Evolutionary conservation across 2,797 vertebrate genomes (phyloP).

Genomic region (Triplophysa bombifrons): DNA sequence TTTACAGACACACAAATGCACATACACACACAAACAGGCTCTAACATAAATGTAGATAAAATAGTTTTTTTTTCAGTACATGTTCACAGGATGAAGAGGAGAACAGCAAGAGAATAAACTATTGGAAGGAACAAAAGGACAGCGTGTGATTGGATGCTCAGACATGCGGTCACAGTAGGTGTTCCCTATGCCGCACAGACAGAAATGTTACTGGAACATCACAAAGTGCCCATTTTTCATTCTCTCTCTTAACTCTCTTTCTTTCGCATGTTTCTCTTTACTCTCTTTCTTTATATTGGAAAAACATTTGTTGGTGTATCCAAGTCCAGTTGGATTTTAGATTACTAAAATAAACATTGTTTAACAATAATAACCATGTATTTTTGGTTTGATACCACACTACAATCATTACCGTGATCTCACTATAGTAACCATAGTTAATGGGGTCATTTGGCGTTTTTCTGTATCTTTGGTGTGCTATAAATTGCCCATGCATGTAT

Average conservation of each 20-base stretch:
- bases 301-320: neutral
- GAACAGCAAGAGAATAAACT: neutral
- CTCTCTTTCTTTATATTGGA: neutral
- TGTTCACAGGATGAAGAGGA: neutral
- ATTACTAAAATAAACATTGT: no score
- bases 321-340: no score
- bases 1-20: neutral
- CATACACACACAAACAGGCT: neutral
- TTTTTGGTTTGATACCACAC: no score
- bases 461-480: no score
- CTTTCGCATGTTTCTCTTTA: neutral
- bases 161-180: slow-evolving; percentile 7
- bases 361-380: no score
- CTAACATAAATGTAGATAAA: neutral
- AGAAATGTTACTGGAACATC: slow-evolving; percentile 23
- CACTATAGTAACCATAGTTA: no score
- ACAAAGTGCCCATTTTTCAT: neutral
- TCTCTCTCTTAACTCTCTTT: slow-evolving; percentile 3
- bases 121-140: neutral
- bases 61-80: neutral
- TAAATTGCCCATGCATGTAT: no score
- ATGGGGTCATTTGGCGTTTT: no score
- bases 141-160: slow-evolving; percentile 1
- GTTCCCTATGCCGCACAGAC: neutral
- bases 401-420: no score